A percentile compares a stretch with the other conserved stretches of the same genome.
Evolutionary conservation across 2,888 invertebrate genomes (phyloP).

Genomic region (Melinaea marsaeus): DNA sequence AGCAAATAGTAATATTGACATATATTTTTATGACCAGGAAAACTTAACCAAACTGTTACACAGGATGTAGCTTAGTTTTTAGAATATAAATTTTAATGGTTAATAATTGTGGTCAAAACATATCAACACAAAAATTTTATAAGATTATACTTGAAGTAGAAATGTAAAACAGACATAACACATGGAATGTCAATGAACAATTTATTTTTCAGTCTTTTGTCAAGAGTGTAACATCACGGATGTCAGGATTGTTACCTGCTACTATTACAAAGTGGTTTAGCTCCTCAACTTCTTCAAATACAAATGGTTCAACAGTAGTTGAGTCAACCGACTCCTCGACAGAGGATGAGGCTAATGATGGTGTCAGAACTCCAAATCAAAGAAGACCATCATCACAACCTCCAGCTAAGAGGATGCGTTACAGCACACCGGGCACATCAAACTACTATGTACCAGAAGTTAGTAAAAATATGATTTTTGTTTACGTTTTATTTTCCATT

Average conservation of each 20-base stretch:
- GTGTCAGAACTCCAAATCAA: slow-evolving; percentile 30
- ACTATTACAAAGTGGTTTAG: slow-evolving; percentile 78
- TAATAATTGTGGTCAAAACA: too few species aligned
- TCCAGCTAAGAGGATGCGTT: slow-evolving; percentile 65
- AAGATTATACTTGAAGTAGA: neutral
- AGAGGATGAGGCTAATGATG: slow-evolving; percentile 56
- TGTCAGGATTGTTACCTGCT: slow-evolving; percentile 80
- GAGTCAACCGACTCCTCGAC: slow-evolving; percentile 63
- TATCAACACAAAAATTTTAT: neutral
- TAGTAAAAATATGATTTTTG: slow-evolving; percentile 27
- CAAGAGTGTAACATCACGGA: slow-evolving; percentile 80
- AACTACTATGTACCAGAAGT: slow-evolving; percentile 46
- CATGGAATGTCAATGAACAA: neutral
- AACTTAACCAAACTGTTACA: too few species aligned
- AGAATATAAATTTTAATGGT: too few species aligned
- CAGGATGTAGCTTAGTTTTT: too few species aligned
- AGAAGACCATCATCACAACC: slow-evolving; percentile 48
- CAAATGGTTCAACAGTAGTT: slow-evolving; percentile 60
- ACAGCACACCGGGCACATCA: slow-evolving; percentile 38
- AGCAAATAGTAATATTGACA: too few species aligned
- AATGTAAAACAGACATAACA: neutral
- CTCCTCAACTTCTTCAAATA: slow-evolving; percentile 49
- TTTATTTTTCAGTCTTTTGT: slow-evolving; percentile 80
- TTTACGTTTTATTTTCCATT: neutral
- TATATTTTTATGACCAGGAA: too few species aligned